These are phyloP conservation scores for Keiferia lycopersicella DNA, from an alignment of 2,888 invertebrate genomes.

Conservation along the genomic window DNA sequence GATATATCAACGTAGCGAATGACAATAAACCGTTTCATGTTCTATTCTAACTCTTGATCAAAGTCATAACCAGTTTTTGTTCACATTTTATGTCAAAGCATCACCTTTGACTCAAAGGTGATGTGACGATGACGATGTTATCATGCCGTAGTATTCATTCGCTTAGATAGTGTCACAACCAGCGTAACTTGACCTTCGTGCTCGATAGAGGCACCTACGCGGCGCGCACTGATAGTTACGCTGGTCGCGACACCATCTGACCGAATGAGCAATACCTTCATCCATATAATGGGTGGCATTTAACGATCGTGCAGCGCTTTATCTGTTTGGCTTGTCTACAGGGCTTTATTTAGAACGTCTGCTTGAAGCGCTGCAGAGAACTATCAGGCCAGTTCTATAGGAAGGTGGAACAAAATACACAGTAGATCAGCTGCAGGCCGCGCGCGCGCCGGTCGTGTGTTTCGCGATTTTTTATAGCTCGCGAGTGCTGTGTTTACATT, in stretches of 20 bases:
- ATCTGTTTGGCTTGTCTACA: conserved; percentile 36
- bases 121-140: conserved; percentile 29
- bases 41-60: neutral
- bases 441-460: conserved; percentile 56
- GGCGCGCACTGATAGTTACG: too few relatives aligned
- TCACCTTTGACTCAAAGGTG: too few relatives aligned
- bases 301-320: conserved; percentile 41
- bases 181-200: too few relatives aligned
- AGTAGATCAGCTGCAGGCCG: conserved; percentile 61
- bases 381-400: conserved; percentile 43
- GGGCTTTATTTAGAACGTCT: conserved; percentile 34
- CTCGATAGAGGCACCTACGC: too few relatives aligned
- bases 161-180: too few relatives aligned
- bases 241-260: too few relatives aligned
- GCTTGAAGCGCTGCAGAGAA: conserved; percentile 51
- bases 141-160: conserved; percentile 31
- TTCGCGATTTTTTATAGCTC: conserved; percentile 39
- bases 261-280: too few relatives aligned
- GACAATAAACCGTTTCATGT: conserved; percentile 4
- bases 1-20: too few relatives aligned
- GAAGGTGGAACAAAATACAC: conserved; percentile 39
- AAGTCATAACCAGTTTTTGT: conserved; percentile 24
- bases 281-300: conserved; percentile 32
- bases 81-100: conserved; percentile 17
- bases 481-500: conserved; percentile 55